Percentiles rank a stretch among this genome's conserved stretches.
These are phyloP conservation scores for Halisarca cf. caerulea DNA, from an alignment of 37 sponge, comb jelly and placozoan species.

Conservation along the genomic window DNA sequence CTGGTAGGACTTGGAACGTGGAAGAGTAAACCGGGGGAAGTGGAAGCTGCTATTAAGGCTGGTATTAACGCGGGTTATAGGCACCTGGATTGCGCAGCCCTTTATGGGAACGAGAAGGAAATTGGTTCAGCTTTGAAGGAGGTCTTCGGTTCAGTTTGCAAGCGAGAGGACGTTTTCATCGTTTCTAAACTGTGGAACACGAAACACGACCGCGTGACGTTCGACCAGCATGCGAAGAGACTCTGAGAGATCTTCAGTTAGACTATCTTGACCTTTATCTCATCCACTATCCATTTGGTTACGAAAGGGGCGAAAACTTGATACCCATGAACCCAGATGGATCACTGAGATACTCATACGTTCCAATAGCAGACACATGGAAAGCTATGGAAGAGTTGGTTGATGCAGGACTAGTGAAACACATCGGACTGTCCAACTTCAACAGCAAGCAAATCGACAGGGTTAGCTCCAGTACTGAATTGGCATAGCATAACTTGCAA, in stretches of 20 bases:
- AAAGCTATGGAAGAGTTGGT: no score
- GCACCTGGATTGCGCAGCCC: slow-evolving; percentile 85
- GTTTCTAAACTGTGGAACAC: slow-evolving; percentile 96
- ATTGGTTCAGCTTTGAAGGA: slow-evolving; percentile 74
- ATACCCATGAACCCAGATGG: slow-evolving; percentile 83
- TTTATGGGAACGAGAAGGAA: slow-evolving; percentile 88
- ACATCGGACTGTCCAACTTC: slow-evolving; percentile 95
- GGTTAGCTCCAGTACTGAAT: no score
- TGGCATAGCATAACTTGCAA: no score
- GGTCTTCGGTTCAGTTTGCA: slow-evolving; percentile 23
- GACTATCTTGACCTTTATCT: slow-evolving; percentile 90
- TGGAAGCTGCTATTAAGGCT: slow-evolving; percentile 64
- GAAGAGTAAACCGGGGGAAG: no score
- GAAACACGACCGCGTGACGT: slow-evolving; percentile 74
- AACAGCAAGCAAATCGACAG: slow-evolving; percentile 82
- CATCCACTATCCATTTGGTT: slow-evolving; percentile 88
- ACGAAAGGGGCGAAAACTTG: slow-evolving; percentile 42
- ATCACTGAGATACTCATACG: slow-evolving; percentile 47
- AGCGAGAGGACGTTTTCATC: no score
- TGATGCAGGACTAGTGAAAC: no score
- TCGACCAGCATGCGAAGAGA: slow-evolving; percentile 58
- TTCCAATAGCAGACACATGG: slow-evolving; percentile 75
- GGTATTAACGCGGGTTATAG: slow-evolving; percentile 70
- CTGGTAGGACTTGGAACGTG: slow-evolving; percentile 93
- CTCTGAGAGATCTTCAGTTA: slow-evolving; percentile 75